phyloP scores from a whole-genome alignment of 2,888 invertebrate genomes.

The Phengaris alcon region DNA sequence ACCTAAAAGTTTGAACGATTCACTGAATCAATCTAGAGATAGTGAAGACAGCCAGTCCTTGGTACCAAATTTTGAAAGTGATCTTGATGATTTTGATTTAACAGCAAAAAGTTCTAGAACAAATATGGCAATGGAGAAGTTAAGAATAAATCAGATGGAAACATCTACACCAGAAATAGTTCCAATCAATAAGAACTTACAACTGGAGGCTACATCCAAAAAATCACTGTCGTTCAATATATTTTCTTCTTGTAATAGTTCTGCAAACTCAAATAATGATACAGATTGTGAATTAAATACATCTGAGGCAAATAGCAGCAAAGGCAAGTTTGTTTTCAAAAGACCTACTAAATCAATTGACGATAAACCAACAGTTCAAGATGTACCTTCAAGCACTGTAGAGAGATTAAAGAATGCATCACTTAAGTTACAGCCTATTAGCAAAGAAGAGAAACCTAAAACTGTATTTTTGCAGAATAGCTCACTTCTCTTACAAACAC shows the following conservation, averaged over 20 bases:
- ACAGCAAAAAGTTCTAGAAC: conserved; percentile 37
- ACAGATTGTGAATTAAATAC: conserved; percentile 47
- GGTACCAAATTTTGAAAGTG: conserved; percentile 45
- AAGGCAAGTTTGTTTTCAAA: conserved; percentile 70
- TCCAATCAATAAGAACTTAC: conserved; percentile 48
- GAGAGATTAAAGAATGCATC: conserved; percentile 61
- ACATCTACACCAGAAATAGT: conserved; percentile 59
- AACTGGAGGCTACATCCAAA: conserved; percentile 50
- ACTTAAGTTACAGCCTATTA: conserved; percentile 60
- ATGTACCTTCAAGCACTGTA: conserved; percentile 59
- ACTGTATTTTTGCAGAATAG: conserved; percentile 53
- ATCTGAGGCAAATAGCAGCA: conserved; percentile 51
- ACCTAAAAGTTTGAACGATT: conserved; percentile 33
- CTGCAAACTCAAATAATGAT: conserved; percentile 46
- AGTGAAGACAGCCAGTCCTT: conserved; percentile 45
- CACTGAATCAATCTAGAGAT: conserved; percentile 25
- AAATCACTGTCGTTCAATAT: conserved; percentile 56
- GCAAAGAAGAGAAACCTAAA: conserved; percentile 48
- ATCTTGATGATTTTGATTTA: conserved; percentile 53
- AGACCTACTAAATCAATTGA: conserved; percentile 58
- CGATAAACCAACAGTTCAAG: conserved; percentile 47
- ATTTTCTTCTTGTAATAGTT: conserved; percentile 50
- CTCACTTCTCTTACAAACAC: conserved; percentile 67
- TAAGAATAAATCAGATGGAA: conserved; percentile 37
- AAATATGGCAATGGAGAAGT: conserved; percentile 26